These are phyloP conservation scores for Gastrophryne carolinensis DNA, from an alignment of 2,797 vertebrate genomes.

Conservation along the genomic window DNA sequence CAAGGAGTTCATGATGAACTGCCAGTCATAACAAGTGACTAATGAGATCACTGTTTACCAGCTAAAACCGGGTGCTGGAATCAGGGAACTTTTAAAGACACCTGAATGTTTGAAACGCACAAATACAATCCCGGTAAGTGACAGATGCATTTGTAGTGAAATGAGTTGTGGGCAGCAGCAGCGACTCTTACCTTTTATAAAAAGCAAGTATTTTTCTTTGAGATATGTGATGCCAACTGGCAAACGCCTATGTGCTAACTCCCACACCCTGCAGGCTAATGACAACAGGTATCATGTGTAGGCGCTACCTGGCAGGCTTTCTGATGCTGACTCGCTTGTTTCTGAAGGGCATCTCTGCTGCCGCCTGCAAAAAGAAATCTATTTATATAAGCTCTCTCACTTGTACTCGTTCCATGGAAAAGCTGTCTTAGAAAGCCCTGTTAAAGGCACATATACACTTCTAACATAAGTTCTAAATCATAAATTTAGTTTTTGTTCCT, in stretches of 20 bases:
- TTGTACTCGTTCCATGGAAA: not conserved
- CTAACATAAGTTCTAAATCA: not conserved
- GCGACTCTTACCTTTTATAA: conserved; percentile 33
- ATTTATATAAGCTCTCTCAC: conserved; percentile 42
- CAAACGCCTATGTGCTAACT: conserved; percentile 47
- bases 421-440: conserved; percentile 1
- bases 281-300: conserved; percentile 52
- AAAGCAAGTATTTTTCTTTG: conserved; percentile 42
- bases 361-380: conserved; percentile 36
- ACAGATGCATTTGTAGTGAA: conserved; percentile 37
- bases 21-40: conserved; percentile 25
- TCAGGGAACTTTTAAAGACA: conserved; percentile 6
- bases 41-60: conserved; percentile 8
- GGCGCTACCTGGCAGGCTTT: conserved; percentile 48
- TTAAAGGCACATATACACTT: conserved; percentile 14
- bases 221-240: conserved; percentile 39
- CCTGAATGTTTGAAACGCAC: conserved; percentile 28
- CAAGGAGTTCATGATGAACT: not conserved
- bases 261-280: conserved; percentile 51
- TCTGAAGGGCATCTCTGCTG: conserved; percentile 45
- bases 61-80: not conserved
- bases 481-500: too few relatives aligned
- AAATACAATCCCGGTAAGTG: conserved; percentile 26
- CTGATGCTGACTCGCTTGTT: conserved; percentile 41
- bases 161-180: conserved; percentile 37